phyloP scores from a whole-genome alignment of 1,140 invertebrate genomes.

The Neodiprion pinetum region DNA sequence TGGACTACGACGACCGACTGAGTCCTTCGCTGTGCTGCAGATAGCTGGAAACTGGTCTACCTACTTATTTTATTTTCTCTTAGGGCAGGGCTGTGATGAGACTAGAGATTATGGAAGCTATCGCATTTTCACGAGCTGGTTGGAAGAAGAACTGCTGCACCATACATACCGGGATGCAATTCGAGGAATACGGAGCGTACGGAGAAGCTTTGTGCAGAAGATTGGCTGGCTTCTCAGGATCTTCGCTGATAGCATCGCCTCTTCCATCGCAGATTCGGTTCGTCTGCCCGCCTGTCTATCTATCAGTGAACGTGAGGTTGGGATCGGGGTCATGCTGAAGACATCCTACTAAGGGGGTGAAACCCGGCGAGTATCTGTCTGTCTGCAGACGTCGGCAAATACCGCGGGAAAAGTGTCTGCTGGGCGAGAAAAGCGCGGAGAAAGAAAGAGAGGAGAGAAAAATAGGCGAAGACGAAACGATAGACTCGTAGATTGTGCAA shows the following conservation, averaged over 20 bases:
- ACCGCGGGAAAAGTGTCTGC: too few species aligned
- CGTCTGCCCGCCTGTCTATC: slow-evolving; percentile 6
- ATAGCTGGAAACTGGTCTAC: background rate
- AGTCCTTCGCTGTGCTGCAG: background rate
- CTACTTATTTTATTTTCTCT: background rate
- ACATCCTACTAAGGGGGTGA: background rate
- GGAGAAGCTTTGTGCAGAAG: slow-evolving; percentile 1
- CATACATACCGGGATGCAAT: background rate
- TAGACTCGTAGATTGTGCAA: too few species aligned
- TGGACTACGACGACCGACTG: background rate
- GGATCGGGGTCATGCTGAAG: background rate
- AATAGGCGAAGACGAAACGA: too few species aligned
- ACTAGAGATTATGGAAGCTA: slow-evolving; percentile 5
- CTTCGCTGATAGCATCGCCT: slow-evolving; percentile 7
- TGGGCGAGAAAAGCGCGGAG: too few species aligned
- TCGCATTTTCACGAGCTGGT: slow-evolving; percentile 4
- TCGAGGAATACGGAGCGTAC: background rate
- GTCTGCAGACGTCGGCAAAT: too few species aligned
- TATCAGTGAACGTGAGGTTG: background rate
- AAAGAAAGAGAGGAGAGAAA: too few species aligned
- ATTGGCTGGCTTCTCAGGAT: slow-evolving; percentile 7
- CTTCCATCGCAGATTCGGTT: slow-evolving; percentile 5
- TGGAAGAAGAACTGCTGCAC: background rate
- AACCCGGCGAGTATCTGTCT: too few species aligned
- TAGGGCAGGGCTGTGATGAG: background rate